These are phyloP conservation scores for Bombus waltoni DNA, from an alignment of 1,140 invertebrate genomes.

Conservation along the genomic window DNA sequence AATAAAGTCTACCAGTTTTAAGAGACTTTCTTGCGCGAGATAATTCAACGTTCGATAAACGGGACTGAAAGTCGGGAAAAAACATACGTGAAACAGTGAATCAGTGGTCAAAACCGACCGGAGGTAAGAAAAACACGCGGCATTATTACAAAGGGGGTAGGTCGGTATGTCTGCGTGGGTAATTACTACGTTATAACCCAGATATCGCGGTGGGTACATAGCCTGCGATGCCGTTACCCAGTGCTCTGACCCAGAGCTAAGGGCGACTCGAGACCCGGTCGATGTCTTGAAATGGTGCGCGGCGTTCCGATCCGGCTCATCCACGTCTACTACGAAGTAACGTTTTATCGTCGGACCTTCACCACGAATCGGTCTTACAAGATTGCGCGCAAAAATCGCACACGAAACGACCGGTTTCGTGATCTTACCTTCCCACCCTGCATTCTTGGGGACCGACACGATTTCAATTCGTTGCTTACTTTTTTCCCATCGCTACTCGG, in stretches of 20 bases:
- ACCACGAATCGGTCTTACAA: slow-evolving; percentile 53
- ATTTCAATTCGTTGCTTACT: slow-evolving; percentile 53
- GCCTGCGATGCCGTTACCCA: slow-evolving; percentile 75
- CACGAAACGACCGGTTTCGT: slow-evolving; percentile 62
- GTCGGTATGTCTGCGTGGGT: slow-evolving; percentile 61
- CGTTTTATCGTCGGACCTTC: slow-evolving; percentile 61
- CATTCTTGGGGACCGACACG: slow-evolving; percentile 52
- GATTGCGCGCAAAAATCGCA: slow-evolving; percentile 63
- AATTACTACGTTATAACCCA: slow-evolving; percentile 79
- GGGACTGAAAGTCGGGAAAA: too few relatives aligned
- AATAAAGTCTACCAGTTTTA: not conserved
- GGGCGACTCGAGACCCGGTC: slow-evolving; percentile 69
- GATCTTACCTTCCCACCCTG: slow-evolving; percentile 53
- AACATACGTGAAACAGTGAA: not conserved
- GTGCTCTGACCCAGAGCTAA: slow-evolving; percentile 79
- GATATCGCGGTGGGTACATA: slow-evolving; percentile 68
- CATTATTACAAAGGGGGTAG: slow-evolving; percentile 39
- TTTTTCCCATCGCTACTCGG: not conserved
- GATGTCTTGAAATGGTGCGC: slow-evolving; percentile 73
- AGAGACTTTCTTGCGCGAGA: not conserved
- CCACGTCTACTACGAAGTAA: slow-evolving; percentile 64
- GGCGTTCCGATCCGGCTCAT: slow-evolving; percentile 66
- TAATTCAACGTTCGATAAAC: not conserved
- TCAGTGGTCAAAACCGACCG: slow-evolving; percentile 25
- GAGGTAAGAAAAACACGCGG: slow-evolving; percentile 19